These are phyloP conservation scores for Ailuropoda melanoleuca DNA, from an alignment of 2,113 vertebrate species.

Conservation along the genomic window DNA sequence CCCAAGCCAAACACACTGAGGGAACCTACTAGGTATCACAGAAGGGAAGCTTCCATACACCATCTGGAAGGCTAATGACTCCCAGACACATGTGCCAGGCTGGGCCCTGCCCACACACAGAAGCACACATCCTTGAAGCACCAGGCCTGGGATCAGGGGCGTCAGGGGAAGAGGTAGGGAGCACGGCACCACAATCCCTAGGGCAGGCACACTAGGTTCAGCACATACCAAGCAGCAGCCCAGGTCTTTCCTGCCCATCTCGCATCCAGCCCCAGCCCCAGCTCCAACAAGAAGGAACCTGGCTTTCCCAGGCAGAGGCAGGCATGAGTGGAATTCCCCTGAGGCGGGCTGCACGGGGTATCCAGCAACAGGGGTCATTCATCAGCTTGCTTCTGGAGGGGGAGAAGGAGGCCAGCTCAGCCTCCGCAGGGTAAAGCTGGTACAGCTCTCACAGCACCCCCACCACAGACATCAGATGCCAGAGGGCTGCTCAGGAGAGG, in stretches of 20 bases:
- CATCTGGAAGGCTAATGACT: not conserved
- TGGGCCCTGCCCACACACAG: not conserved
- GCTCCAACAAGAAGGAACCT: constrained; percentile 66
- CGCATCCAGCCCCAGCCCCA: not conserved
- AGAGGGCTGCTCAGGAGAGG: not conserved
- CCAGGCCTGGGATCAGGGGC: not conserved
- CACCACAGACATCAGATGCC: not conserved
- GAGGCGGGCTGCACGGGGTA: not conserved
- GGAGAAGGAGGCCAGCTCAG: not conserved
- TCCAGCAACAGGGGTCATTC: constrained; percentile 9
- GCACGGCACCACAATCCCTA: not conserved
- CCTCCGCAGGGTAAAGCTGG: not conserved
- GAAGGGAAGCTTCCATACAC: not conserved
- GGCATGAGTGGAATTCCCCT: constrained; percentile 54
- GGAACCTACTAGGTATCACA: not conserved
- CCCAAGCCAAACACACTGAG: not conserved
- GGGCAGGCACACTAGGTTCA: not conserved
- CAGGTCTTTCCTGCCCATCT: constrained; percentile 3
- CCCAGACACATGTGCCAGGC: not conserved
- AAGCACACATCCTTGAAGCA: not conserved
- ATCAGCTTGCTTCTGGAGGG: not conserved
- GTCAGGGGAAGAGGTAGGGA: not conserved
- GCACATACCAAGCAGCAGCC: not conserved
- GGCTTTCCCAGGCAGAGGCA: constrained; percentile 56
- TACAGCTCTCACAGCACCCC: not conserved